phyloP scores from a whole-genome alignment of 1,140 invertebrate genomes.

The Globodera rostochiensis region DNA sequence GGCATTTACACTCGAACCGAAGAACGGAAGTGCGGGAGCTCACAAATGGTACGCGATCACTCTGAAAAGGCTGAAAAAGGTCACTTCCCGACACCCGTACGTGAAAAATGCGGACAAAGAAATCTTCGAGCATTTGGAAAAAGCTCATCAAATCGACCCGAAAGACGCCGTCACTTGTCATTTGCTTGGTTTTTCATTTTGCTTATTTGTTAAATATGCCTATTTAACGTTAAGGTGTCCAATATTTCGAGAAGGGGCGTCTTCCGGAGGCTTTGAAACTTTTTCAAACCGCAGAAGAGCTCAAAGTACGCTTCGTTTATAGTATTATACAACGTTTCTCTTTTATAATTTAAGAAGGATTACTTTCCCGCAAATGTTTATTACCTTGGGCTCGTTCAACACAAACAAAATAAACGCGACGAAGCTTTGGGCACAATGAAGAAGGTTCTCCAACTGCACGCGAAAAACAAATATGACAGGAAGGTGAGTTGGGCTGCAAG shows the following conservation, averaged over 20 bases:
- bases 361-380: slow-evolving; percentile 50
- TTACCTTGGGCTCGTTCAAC: slow-evolving; percentile 43
- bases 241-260: slow-evolving; percentile 41
- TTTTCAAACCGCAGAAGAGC: slow-evolving; percentile 49
- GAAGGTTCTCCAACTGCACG: slow-evolving; percentile 30
- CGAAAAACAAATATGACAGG: slow-evolving; percentile 47
- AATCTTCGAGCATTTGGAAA: slow-evolving; percentile 47
- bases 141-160: slow-evolving; percentile 41
- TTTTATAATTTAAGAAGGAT: slow-evolving; percentile 39
- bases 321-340: neutral
- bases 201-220: slow-evolving; percentile 12
- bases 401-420: slow-evolving; percentile 35
- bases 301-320: slow-evolving; percentile 41
- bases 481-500: slow-evolving; percentile 36
- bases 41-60: slow-evolving; percentile 56
- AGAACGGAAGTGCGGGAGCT: slow-evolving; percentile 42
- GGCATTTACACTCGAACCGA: slow-evolving; percentile 49
- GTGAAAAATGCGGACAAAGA: slow-evolving; percentile 26
- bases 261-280: slow-evolving; percentile 40
- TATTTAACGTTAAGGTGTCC: slow-evolving; percentile 37
- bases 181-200: slow-evolving; percentile 41
- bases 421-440: slow-evolving; percentile 46
- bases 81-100: slow-evolving; percentile 35
- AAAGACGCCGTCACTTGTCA: slow-evolving; percentile 53
- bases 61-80: slow-evolving; percentile 30